These are phyloP conservation scores for Eolophus roseicapilla DNA, from an alignment of 2,113 vertebrate species.

Conservation along the genomic window DNA sequence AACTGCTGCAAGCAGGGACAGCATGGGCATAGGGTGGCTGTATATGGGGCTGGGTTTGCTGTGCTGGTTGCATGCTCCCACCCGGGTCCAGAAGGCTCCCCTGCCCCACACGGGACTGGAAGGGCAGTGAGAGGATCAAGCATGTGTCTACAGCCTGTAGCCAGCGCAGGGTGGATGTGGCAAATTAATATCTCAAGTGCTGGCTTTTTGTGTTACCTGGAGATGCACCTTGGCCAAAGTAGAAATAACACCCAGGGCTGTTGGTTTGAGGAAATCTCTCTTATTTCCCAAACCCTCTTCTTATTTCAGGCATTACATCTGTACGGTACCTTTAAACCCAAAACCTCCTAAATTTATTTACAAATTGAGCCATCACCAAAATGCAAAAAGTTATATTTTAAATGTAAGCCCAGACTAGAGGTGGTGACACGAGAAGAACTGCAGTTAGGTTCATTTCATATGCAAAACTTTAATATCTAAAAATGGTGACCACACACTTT, in stretches of 20 bases:
- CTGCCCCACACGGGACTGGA: background rate
- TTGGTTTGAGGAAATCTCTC: background rate
- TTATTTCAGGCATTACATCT: background rate
- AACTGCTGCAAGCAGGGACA: background rate
- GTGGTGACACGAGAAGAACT: background rate
- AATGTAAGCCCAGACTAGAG: background rate
- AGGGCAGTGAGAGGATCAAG: background rate
- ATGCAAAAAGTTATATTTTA: background rate
- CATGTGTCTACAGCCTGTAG: background rate
- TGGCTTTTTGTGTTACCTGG: background rate
- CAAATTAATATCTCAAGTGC: background rate
- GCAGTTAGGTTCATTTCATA: background rate
- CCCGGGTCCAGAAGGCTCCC: background rate
- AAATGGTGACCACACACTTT: background rate
- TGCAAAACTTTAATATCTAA: background rate
- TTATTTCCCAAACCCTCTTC: background rate
- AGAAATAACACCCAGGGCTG: background rate
- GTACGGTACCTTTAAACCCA: background rate
- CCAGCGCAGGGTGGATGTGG: background rate
- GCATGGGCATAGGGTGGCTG: accelerated
- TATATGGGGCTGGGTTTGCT: background rate
- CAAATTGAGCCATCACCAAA: background rate
- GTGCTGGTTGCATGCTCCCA: background rate
- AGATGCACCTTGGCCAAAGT: background rate
- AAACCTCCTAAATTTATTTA: background rate